Conservation (phyloP, 2,113 vertebrate species). For the Nothobranchius kuhntae region DNA sequence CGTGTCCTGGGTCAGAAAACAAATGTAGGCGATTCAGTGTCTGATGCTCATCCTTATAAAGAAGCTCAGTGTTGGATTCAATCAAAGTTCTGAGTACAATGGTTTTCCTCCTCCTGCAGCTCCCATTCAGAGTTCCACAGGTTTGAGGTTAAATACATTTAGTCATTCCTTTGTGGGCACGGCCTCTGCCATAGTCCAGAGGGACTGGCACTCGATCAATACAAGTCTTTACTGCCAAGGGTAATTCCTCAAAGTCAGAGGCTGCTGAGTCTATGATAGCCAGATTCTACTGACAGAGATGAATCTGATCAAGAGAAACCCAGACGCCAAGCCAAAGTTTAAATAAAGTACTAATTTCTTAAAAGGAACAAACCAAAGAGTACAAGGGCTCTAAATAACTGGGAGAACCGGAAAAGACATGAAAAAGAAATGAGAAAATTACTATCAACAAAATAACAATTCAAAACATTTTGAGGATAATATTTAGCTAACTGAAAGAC, state of each 20-base stretch:
- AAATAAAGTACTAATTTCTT: background rate
- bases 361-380: background rate
- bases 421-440: background rate
- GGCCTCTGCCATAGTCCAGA: background rate
- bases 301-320: background rate
- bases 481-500: no score
- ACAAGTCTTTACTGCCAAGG: background rate
- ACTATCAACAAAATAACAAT: background rate
- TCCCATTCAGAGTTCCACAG: background rate
- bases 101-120: background rate
- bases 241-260: constrained; percentile 7
- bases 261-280: constrained; percentile 10
- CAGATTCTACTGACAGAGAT: background rate
- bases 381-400: background rate
- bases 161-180: background rate
- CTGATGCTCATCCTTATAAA: no score
- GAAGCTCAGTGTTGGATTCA: background rate
- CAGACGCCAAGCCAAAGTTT: background rate
- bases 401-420: background rate
- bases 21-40: no score
- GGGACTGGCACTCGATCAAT: constrained; percentile 4
- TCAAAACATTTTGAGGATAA: no score
- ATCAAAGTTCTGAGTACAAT: background rate
- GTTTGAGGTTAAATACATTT: constrained; percentile 13
- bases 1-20: no score